phyloP scores from a whole-genome alignment of 2,113 vertebrate genomes.

The Heterochromis multidens region DNA sequence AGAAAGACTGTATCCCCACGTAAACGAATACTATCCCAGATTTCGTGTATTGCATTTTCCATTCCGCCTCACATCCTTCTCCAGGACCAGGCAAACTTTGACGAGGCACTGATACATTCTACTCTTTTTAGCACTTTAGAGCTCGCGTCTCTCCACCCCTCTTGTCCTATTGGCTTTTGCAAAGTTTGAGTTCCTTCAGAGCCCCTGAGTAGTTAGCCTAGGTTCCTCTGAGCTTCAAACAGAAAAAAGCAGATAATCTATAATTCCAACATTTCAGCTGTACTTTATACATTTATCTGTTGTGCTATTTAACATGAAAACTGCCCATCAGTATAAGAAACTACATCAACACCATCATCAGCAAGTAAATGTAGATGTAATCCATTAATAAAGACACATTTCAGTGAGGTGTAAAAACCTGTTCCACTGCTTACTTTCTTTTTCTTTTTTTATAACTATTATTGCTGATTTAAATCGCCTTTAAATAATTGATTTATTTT shows the following conservation, averaged over 20 bases:
- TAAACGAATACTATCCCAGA: neutral
- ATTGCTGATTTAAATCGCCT: neutral
- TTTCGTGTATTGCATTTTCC: neutral
- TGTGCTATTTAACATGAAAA: neutral
- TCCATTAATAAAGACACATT: neutral
- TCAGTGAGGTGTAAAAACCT: neutral
- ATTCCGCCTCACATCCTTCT: neutral
- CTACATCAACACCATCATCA: neutral
- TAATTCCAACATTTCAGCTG: neutral
- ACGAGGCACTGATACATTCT: neutral
- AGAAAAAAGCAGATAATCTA: neutral
- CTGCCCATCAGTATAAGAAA: neutral
- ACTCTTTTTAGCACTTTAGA: neutral
- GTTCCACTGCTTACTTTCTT: neutral
- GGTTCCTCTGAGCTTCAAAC: slow-evolving; percentile 1
- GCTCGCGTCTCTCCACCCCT: slow-evolving; percentile 37
- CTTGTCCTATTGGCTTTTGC: slow-evolving; percentile 20
- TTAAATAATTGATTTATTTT: neutral
- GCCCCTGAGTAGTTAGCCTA: neutral
- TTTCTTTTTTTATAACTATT: neutral
- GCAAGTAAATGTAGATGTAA: neutral
- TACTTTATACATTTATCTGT: neutral
- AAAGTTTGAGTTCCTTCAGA: neutral
- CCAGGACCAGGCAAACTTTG: neutral
- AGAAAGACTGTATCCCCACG: neutral